These are phyloP conservation scores for Zapornia atra DNA, from an alignment of 2,113 vertebrate species.

Conservation along the genomic window DNA sequence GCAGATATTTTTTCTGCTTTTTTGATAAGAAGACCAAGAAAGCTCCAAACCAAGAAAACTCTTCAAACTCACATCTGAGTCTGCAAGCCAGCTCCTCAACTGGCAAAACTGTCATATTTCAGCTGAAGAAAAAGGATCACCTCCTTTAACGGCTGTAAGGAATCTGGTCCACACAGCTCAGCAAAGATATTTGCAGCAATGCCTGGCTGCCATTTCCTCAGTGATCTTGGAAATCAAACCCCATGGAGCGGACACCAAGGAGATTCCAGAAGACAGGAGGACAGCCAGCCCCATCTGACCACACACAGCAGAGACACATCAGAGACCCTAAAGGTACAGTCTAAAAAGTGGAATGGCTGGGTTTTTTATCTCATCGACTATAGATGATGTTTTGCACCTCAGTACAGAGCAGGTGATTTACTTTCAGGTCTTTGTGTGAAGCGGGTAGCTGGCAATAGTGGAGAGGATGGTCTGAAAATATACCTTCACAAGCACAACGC, in stretches of 20 bases:
- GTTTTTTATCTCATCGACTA: neutral
- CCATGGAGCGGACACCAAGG: accelerated
- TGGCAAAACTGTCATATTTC: neutral
- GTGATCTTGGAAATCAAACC: neutral
- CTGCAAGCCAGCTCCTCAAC: neutral
- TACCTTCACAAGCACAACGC: neutral
- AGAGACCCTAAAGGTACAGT: neutral
- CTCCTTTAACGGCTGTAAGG: neutral
- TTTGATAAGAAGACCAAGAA: neutral
- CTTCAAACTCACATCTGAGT: neutral
- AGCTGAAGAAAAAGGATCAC: neutral
- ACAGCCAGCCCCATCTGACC: neutral
- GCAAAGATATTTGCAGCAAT: neutral
- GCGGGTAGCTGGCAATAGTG: neutral
- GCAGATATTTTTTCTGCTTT: neutral
- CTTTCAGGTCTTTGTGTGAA: conserved; percentile 8
- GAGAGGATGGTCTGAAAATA: neutral
- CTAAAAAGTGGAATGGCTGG: neutral
- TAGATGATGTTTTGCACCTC: neutral
- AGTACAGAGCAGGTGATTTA: neutral
- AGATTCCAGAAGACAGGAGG: neutral
- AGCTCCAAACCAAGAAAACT: neutral
- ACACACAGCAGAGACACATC: neutral
- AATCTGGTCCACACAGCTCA: neutral
- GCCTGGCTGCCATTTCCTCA: neutral